Evolutionary conservation across 2,113 vertebrate species (phyloP).

Genomic region (Mesocricetus auratus): DNA sequence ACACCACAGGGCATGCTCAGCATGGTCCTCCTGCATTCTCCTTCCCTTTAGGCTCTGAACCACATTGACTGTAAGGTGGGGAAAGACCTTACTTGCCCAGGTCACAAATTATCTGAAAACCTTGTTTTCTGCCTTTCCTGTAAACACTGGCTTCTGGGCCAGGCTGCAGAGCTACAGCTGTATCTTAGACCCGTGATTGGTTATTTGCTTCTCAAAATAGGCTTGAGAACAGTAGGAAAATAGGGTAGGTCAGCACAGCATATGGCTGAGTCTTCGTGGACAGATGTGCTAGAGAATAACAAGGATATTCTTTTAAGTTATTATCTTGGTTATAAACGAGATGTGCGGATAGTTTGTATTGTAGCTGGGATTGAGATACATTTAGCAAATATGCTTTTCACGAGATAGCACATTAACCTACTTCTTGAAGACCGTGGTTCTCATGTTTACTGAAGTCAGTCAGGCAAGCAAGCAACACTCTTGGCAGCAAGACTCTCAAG

Average conservation of each 20-base stretch:
- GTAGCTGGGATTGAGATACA: slow-evolving; percentile 10
- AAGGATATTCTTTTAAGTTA: slow-evolving; percentile 29
- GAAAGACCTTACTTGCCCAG: background rate
- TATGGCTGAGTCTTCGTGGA: slow-evolving; percentile 56
- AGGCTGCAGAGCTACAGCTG: slow-evolving; percentile 21
- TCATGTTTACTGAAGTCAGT: background rate
- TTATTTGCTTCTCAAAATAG: slow-evolving; percentile 65
- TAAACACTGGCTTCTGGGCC: background rate
- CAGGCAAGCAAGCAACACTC: background rate
- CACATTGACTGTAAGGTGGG: too few species aligned
- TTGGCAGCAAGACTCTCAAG: background rate
- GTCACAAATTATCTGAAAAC: background rate
- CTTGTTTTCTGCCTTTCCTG: background rate
- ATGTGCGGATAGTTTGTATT: slow-evolving; percentile 54
- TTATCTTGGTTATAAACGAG: slow-evolving; percentile 49
- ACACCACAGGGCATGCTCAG: rapidly evolving
- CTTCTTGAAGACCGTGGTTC: slow-evolving; percentile 46
- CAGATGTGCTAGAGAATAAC: slow-evolving; percentile 59
- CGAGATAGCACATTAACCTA: slow-evolving; percentile 22
- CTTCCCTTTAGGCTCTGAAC: background rate
- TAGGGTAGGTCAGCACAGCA: slow-evolving; percentile 46
- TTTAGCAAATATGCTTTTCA: slow-evolving; percentile 32
- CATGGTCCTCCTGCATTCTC: rapidly evolving
- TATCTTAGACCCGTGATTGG: background rate
- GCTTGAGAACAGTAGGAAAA: slow-evolving; percentile 33